Conservation (phyloP, 1,140 invertebrate genomes). For the Psilanteris sp. region DNA sequence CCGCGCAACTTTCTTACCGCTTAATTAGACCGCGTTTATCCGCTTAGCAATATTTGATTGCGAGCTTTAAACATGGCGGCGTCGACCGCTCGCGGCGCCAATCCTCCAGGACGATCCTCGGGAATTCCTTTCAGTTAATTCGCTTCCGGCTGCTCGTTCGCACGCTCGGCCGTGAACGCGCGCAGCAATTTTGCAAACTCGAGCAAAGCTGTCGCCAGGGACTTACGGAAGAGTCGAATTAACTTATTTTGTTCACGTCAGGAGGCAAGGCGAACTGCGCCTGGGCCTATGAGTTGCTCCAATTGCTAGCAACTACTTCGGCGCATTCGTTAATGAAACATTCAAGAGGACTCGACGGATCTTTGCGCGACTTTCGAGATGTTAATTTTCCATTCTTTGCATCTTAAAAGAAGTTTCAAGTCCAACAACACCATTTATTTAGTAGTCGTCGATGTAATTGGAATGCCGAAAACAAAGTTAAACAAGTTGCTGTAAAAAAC, state of each 20-base stretch:
- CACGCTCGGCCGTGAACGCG: slow-evolving; percentile 21
- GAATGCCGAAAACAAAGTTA: too few relatives aligned
- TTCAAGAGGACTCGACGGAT: slow-evolving; percentile 8
- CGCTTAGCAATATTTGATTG: slow-evolving; percentile 5
- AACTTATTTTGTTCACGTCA: slow-evolving; percentile 36
- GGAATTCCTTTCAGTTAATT: slow-evolving; percentile 50
- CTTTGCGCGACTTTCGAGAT: neutral
- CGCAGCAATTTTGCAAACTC: slow-evolving; percentile 19
- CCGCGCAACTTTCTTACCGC: too few relatives aligned
- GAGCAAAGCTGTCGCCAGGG: slow-evolving; percentile 15
- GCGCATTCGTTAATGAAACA: slow-evolving; percentile 45
- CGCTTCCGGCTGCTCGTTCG: slow-evolving; percentile 39
- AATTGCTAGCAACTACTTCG: slow-evolving; percentile 20
- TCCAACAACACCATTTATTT: slow-evolving; percentile 4
- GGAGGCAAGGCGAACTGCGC: neutral
- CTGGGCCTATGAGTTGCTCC: slow-evolving; percentile 4
- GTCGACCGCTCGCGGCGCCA: slow-evolving; percentile 11
- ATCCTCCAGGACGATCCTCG: slow-evolving; percentile 31
- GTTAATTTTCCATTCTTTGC: slow-evolving; percentile 17
- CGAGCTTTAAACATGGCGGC: slow-evolving; percentile 7
- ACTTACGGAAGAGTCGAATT: slow-evolving; percentile 31
- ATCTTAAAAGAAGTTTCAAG: neutral
- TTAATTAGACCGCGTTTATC: slow-evolving; percentile 18
- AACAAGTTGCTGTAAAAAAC: too few relatives aligned
- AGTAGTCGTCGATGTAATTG: neutral